Conservation (phyloP, 2,888 invertebrate species). For the Eupsilia transversa region DNA sequence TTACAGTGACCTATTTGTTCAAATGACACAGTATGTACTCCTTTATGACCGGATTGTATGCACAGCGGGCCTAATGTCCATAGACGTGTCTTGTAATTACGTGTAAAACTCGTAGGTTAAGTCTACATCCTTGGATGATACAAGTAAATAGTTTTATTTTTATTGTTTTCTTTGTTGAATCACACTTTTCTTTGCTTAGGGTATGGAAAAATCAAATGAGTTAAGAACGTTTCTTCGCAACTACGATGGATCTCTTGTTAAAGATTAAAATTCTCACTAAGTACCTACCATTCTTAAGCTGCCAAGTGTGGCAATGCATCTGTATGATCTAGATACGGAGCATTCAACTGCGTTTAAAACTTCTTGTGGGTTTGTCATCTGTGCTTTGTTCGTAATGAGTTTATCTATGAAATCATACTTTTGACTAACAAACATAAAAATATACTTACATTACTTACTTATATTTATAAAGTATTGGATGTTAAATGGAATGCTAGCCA, state of each 20-base stretch:
- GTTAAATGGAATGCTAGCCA: neutral
- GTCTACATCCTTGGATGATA: constrained; percentile 10
- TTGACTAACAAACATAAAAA: neutral
- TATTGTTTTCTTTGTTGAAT: neutral
- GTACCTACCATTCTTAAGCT: neutral
- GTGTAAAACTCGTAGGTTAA: constrained; percentile 33
- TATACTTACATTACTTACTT: too few species aligned
- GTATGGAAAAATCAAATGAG: neutral
- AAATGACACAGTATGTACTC: constrained; percentile 57
- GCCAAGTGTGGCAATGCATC: constrained; percentile 12
- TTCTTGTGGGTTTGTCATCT: constrained; percentile 1
- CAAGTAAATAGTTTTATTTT: neutral
- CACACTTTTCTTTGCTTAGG: neutral
- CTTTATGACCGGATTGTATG: constrained; percentile 49
- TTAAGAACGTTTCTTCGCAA: neutral
- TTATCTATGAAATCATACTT: neutral
- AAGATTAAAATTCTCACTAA: constrained; percentile 3
- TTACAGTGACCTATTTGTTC: constrained; percentile 78
- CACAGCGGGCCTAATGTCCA: constrained; percentile 31
- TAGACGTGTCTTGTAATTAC: constrained; percentile 50
- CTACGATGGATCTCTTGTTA: neutral
- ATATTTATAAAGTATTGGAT: neutral
- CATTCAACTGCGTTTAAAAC: constrained; percentile 32
- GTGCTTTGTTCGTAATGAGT: constrained; percentile 17
- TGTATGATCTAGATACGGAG: constrained; percentile 27